A percentile compares a stretch with the other conserved stretches of the same genome.
These are phyloP conservation scores for Drosophila arawakana DNA, from an alignment of 1,140 invertebrate species.

Conservation along the genomic window DNA sequence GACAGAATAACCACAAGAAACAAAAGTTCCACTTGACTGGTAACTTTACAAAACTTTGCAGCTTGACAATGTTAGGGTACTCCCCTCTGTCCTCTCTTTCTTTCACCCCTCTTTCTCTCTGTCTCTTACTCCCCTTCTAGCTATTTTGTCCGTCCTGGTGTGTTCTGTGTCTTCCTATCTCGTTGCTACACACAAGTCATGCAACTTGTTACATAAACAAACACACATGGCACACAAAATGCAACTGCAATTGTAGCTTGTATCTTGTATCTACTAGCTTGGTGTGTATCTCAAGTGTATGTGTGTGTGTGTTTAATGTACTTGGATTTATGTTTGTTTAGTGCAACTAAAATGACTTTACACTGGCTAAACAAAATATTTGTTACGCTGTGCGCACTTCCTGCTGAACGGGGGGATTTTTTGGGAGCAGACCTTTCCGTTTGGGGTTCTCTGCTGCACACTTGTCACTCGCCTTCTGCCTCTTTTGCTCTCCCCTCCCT, in stretches of 20 bases:
- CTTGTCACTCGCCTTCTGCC: background rate
- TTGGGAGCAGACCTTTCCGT: background rate
- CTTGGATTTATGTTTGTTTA: constrained; percentile 60
- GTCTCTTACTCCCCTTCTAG: background rate
- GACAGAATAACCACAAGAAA: constrained; percentile 13
- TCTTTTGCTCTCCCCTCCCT: background rate
- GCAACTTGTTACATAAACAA: constrained; percentile 36
- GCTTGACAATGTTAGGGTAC: constrained; percentile 15
- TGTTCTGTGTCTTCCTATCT: background rate
- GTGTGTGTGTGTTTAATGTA: constrained; percentile 40
- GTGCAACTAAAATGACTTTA: constrained; percentile 79
- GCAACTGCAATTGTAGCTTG: constrained; percentile 56
- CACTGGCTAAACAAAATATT: constrained; percentile 75
- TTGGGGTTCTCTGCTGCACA: constrained; percentile 2
- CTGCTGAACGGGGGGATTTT: background rate
- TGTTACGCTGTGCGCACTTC: constrained; percentile 48
- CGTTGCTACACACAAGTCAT: constrained; percentile 17
- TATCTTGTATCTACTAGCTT: constrained; percentile 18
- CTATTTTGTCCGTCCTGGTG: constrained; percentile 7
- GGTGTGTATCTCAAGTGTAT: constrained; percentile 30
- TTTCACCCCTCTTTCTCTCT: background rate
- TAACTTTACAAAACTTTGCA: constrained; percentile 25
- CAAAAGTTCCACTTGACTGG: constrained; percentile 27
- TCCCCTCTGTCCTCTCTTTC: background rate
- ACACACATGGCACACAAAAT: constrained; percentile 14